A percentile compares a stretch with the other conserved stretches of the same genome.
phyloP scores from a whole-genome alignment of 1,140 invertebrate species.

The Proctacanthus coquilletti region DNA sequence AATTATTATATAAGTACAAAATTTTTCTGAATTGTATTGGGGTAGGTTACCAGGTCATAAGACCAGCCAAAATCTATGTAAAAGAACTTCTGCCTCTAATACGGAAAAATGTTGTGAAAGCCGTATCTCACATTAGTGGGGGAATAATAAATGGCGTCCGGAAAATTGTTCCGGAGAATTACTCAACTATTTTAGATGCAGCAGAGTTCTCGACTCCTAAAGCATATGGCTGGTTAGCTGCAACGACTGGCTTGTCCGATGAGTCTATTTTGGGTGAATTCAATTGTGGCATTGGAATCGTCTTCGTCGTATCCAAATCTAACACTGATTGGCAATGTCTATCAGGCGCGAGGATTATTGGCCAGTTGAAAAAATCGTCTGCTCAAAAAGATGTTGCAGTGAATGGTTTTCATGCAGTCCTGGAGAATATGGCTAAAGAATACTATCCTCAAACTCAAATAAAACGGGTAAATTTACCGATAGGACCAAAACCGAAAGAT shows the following conservation, averaged over 20 bases:
- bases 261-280: slow-evolving; percentile 72
- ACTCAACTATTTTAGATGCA: slow-evolving; percentile 56
- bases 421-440: too few relatives aligned
- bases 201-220: slow-evolving; percentile 54
- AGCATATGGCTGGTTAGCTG: slow-evolving; percentile 46
- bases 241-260: slow-evolving; percentile 47
- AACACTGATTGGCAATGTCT: slow-evolving; percentile 14
- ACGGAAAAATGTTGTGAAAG: slow-evolving; percentile 59
- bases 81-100: slow-evolving; percentile 60
- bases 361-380: background rate
- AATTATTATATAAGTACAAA: too few relatives aligned
- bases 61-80: slow-evolving; percentile 83
- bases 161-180: slow-evolving; percentile 48
- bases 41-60: too few relatives aligned
- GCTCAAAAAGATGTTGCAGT: too few relatives aligned
- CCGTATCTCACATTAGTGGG: slow-evolving; percentile 87
- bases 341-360: background rate
- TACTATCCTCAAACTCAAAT: too few relatives aligned
- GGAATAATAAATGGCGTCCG: slow-evolving; percentile 84
- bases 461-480: too few relatives aligned
- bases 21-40: too few relatives aligned
- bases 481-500: too few relatives aligned
- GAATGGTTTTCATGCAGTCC: too few relatives aligned
- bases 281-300: slow-evolving; percentile 86
- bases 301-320: slow-evolving; percentile 43